Percentiles rank a stretch among this genome's conserved stretches.
These are phyloP conservation scores for Tethea ocularis DNA, from an alignment of 2,888 invertebrate genomes.

Conservation along the genomic window DNA sequence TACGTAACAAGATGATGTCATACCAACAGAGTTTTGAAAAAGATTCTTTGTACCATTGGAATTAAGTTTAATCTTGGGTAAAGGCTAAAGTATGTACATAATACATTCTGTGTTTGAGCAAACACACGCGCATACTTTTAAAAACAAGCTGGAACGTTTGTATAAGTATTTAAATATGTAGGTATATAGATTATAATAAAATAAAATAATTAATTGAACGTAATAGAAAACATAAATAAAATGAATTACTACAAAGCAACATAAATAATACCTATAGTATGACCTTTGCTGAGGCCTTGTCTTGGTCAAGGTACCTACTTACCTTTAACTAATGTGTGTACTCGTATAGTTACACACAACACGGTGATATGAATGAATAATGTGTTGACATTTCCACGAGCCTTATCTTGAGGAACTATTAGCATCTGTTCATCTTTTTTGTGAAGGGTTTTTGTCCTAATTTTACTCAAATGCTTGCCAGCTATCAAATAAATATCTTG, in stretches of 20 bases:
- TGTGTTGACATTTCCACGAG: not conserved
- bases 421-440: too few species aligned
- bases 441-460: too few species aligned
- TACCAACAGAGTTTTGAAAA: conserved; percentile 36
- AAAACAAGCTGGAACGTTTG: not conserved
- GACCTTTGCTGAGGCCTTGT: conserved; percentile 27
- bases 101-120: not conserved
- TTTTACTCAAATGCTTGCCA: too few species aligned
- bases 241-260: too few species aligned
- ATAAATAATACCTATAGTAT: not conserved
- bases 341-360: too few species aligned
- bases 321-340: conserved; percentile 17
- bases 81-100: not conserved
- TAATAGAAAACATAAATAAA: too few species aligned
- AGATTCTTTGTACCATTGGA: conserved; percentile 31
- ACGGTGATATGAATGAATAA: not conserved
- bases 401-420: too few species aligned
- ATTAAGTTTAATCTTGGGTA: conserved; percentile 20
- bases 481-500: too few species aligned
- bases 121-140: not conserved
- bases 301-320: conserved; percentile 33
- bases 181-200: too few species aligned
- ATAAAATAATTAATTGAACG: too few species aligned
- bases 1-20: conserved; percentile 55
- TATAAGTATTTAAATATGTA: not conserved